Base-by-base conservation (phyloP, 23 tunicate genomes). In the Ciona savignyi region DNA sequence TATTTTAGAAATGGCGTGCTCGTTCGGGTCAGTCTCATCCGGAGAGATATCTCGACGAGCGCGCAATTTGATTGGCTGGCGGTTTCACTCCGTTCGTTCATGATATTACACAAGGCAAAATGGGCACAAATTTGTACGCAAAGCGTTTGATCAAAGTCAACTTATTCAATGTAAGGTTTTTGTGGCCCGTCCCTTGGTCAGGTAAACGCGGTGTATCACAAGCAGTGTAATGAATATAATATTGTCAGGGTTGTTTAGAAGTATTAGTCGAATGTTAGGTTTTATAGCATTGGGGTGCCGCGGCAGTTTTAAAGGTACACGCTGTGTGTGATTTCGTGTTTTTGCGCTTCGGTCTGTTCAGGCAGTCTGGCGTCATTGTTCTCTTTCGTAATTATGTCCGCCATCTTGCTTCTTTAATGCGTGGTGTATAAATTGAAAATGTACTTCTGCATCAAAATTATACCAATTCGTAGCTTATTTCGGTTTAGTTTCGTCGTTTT, bases 371-470 rank as follows among this genome's bases (percentile, higher is more conserved):
- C 80, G 87, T 82, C 87, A 82, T 82, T 82, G 87, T 82, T 82
- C 87, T 82, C 80, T 82, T 82, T 82, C 87, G 87, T 82, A 82
- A 82, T 82, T 82, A 82, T 82, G 87, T 75, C 87, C 60, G 87
- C 87, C 87, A 82, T 82, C 87, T 82, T 82, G 87, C 32, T 73
- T 82, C 74, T 68, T 77, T 82, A 72, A 35, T 67, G 87, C 87
- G 87, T 74, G 69, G 78, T 80, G 87, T 71, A 74, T 72, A 29
- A 81, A 29, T 72, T 74, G 29, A 74, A 82, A 68, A 25, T 25
- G 28, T 25, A 25, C 6, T 63, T 25, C 6, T 25, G 67, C 28
- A 25, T 23, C 6, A 25, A n/a, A 9, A 9, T 63, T 63, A 63
- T 4, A 25, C 28, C 24, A 9, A 25, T 63, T 63, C 6, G 67